These are phyloP conservation scores for Zaprionus lachaisei DNA, from an alignment of 1,140 invertebrate genomes.

Conservation along the genomic window DNA sequence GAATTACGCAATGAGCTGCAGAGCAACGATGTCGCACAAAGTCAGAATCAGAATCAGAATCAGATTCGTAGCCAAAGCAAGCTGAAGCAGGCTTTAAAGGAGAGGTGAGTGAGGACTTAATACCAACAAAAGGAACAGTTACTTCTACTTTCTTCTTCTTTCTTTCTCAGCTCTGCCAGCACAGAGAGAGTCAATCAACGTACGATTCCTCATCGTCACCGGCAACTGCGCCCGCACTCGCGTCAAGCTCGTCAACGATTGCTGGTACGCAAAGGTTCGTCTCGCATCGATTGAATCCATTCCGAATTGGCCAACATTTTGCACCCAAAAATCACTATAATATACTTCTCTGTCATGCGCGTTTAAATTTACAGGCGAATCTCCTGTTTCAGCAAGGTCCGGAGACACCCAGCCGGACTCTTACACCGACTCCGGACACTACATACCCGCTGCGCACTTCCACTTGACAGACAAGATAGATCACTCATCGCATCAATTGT, in stretches of 20 bases:
- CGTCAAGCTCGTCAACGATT: conserved; percentile 43
- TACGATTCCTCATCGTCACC: conserved; percentile 27
- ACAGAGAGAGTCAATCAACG: background rate
- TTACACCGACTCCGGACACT: background rate
- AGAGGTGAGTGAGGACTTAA: conserved; percentile 27
- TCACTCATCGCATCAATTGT: conserved; percentile 63
- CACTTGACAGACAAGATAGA: conserved; percentile 57
- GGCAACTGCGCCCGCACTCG: conserved; percentile 20
- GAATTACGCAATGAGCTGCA: conserved; percentile 55
- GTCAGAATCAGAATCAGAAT: conserved; percentile 15
- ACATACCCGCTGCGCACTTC: conserved; percentile 68
- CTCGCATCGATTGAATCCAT: background rate
- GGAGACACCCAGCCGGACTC: conserved; percentile 2
- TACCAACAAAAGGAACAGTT: background rate
- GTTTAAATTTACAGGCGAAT: conserved; percentile 76
- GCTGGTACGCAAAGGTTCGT: conserved; percentile 68
- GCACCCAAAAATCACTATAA: conserved; percentile 5
- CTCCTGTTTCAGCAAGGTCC: conserved; percentile 81
- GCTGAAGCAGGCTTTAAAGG: conserved; percentile 20
- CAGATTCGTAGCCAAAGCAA: conserved; percentile 10
- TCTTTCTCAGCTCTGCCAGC: background rate
- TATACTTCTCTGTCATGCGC: conserved; percentile 35
- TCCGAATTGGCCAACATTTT: conserved; percentile 16
- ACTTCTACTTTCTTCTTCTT: background rate
- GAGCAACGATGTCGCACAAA: conserved; percentile 33